Base-by-base conservation (phyloP, 1,140 invertebrate genomes). In the Papilio glaucus region DNA sequence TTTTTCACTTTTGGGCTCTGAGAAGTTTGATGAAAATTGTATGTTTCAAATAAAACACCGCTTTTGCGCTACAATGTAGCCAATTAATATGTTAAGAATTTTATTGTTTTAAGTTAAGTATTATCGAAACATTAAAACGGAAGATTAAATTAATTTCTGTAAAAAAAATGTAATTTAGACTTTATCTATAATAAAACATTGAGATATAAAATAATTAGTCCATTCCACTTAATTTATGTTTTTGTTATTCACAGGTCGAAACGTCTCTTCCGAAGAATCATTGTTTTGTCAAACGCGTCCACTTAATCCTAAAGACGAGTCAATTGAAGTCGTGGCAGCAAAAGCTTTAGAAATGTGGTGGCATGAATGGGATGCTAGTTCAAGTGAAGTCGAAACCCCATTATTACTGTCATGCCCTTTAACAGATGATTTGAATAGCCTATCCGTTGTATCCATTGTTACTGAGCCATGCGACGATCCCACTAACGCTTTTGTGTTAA, bases 281-380 rank as follows among this genome's bases (percentile, higher is more conserved):
- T 74, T 94, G 18, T 94, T 78, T 73, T 94, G 93, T 73, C 92
- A 93, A 79, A 93, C 88, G 5, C 86, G 91, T 29, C 72, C 83
- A 10, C 18, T 77, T 3, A 80, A 85, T 65, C 33, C 74, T 15
- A 74, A 83, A 21, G 86, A 90, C 61, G 77, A 84, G 63, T 81
- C 81, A 1, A 85, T 93, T 4, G 89, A 93, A 81, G 89, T 93
- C 0, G 91, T 94, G 0, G 89, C 88, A 70, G 93, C 91, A 1
- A 93, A 90, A 70, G 82, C 87, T 39, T 76, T 89, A 24, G 89
- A 92, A 74, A 93, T 94, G 33, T 94, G 93, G 93, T 92, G 88
- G 89, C 85, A 88, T 38, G 85, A 91, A 53, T 94, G 93, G 93
- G 93, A 94, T 69, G 77, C 77, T 12, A 76, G 61, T 12, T 82